Base-by-base conservation (phyloP, 2,113 vertebrate species). In the Casuarius casuarius region DNA sequence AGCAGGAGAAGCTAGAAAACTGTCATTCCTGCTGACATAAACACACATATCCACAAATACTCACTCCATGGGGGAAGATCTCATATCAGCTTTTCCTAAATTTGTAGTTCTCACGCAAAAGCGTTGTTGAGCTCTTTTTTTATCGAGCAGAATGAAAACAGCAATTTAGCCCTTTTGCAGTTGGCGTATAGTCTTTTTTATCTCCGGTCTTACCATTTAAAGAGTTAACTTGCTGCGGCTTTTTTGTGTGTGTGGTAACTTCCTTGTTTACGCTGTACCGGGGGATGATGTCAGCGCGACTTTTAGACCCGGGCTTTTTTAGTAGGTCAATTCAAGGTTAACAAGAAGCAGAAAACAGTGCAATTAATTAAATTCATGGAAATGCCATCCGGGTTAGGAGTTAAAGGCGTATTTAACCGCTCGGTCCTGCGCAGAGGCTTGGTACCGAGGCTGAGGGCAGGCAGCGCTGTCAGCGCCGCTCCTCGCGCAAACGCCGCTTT, bases 21-120 rank as follows among this genome's bases (percentile, higher is more conserved):
- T 0, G 0, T 3, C 0, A 17, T 28, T 63, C 70, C 62, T 10
- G 68, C 73, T 22, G 14, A 15, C 8, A 1, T n/a, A 38, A 21
- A n/a, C 11, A 29, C 10, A 29, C 83, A 25, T 63, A 33, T 6
- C 42, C 21, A 42, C 9, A 74, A 79, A 52, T 35, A 58, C 14
- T 91, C 28, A n/a, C 16, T 71, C 5, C 19, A 9, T 16, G 25
- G 40, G 42, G 61, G 22, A 87, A 74, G 44, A 62, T n/a, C 14
- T 33, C 58, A 10, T 49, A 31, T 7, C 40, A 23, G 23, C 11
- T 67, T 92, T 67, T 26, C 56, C 84, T 58, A 4, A 16, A 28
- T 54, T 62, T 79, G 9, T 23, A 46, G 23, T 25, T 76, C 52
- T 75, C 38, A 38, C 46, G 42, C 58, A 48, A 8, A 20, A 72